A percentile compares a stretch with the other conserved stretches of the same genome.
These are phyloP conservation scores for Drosophila cracens DNA, from an alignment of 2,888 invertebrate species.

Conservation along the genomic window DNA sequence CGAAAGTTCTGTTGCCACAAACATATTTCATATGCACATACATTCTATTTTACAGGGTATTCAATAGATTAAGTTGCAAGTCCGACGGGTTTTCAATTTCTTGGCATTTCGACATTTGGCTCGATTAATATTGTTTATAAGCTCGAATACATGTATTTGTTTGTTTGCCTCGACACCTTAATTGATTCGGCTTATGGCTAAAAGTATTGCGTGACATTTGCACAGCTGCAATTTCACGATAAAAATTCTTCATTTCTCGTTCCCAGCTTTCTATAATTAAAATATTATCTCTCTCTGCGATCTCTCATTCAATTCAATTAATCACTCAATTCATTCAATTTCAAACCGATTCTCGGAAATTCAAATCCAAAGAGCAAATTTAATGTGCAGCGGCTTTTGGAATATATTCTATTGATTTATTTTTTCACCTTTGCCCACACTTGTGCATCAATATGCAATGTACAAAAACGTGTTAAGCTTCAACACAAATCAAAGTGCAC, in stretches of 20 bases:
- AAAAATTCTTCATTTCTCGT: background rate
- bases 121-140: background rate
- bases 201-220: background rate
- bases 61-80: too few relatives aligned
- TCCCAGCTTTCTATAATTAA: conserved; percentile 39
- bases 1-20: background rate
- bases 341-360: conserved; percentile 7
- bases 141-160: background rate
- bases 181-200: background rate
- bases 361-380: conserved; percentile 18
- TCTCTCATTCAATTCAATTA: conserved; percentile 45
- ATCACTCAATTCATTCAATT: conserved; percentile 11
- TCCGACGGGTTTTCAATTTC: too few relatives aligned
- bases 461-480: background rate
- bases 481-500: conserved; percentile 20
- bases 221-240: conserved; percentile 3
- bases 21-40: background rate
- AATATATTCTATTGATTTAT: conserved; percentile 16
- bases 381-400: background rate
- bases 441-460: background rate
- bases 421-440: conserved; percentile 14
- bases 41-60: background rate
- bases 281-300: conserved; percentile 33
- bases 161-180: background rate
- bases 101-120: background rate